Evolutionary conservation across 2,113 vertebrate species (phyloP).

Genomic region (Platanista minor): DNA sequence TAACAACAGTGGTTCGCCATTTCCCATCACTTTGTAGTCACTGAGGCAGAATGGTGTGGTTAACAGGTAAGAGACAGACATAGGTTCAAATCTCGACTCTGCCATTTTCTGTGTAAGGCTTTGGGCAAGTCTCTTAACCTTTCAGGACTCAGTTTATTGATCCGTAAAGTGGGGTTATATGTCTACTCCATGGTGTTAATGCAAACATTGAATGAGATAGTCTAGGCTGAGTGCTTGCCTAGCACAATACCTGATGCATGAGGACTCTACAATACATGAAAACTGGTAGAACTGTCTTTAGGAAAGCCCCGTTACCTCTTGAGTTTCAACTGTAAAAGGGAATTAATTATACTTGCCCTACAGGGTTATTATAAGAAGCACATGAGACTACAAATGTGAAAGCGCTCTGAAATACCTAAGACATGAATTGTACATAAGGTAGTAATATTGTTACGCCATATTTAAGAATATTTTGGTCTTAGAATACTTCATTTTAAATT

Average conservation of each 20-base stretch:
- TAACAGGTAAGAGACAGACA: background rate
- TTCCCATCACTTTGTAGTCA: background rate
- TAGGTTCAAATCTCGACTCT: background rate
- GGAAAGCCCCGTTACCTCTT: background rate
- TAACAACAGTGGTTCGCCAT: background rate
- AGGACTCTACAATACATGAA: background rate
- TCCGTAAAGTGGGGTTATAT: background rate
- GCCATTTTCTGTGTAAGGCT: background rate
- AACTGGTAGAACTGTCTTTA: background rate
- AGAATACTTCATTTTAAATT: background rate
- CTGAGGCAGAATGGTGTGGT: background rate
- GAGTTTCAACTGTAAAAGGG: background rate
- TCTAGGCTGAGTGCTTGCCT: background rate
- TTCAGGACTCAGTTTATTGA: background rate
- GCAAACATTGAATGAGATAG: background rate
- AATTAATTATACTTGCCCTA: background rate
- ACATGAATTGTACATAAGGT: background rate
- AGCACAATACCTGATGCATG: fast-evolving
- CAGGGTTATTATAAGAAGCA: background rate
- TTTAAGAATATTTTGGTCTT: background rate
- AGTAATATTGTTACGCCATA: too few species aligned
- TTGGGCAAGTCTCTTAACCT: background rate
- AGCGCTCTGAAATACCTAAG: background rate
- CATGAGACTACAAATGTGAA: background rate
- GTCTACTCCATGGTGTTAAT: background rate